Base-by-base conservation (phyloP, 2,797 vertebrate species). In the Betta splendens region DNA sequence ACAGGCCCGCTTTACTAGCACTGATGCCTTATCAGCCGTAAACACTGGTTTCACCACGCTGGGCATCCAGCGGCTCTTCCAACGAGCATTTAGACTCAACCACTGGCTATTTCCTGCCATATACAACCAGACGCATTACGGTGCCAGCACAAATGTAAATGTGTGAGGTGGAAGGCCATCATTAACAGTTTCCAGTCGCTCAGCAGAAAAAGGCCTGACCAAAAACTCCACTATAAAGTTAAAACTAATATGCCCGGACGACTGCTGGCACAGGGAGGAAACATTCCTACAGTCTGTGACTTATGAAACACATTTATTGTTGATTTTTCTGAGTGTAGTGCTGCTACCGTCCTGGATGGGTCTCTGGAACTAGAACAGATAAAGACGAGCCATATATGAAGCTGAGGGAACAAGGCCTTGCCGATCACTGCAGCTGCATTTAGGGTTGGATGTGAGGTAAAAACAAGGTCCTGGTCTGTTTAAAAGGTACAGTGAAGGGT, bases 141-240 rank as follows among this genome's bases (percentile, higher is more conserved):
- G 18, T 64, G 50, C 59, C 64, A 64, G 54, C 36, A 39, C n/a
- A 12, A 13, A 7, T 55, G 56, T 64, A 61, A 75, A 67, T 33
- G 36, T 46, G 48, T 51, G 15, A 62, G 52, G 25, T 67, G 50
- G 56, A 73, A 82, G 70, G 36, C 57, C 54, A 39, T 54, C 58
- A 38, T 56, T 64, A 72, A 73, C 28, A 55, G 36, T 82, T 87
- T 85, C 77, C 79, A 86, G 80, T 64, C 68, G 79, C 44, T 79
- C 50, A 73, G 53, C 58, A 72, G 37, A 64, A 76, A 72, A 58
- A 59, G 4, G 5, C 51, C 55, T 22, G 29, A 60, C 37, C 38
- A 57, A 43, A n/a, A 75, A 54, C 21, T 42, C 13, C 2, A 7
- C 33, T 46, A 60, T 68, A 66, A 60, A 72, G 43, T 61, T 35